Base-by-base conservation (phyloP, 1,140 invertebrate genomes). In the Pectinophora gossypiella region DNA sequence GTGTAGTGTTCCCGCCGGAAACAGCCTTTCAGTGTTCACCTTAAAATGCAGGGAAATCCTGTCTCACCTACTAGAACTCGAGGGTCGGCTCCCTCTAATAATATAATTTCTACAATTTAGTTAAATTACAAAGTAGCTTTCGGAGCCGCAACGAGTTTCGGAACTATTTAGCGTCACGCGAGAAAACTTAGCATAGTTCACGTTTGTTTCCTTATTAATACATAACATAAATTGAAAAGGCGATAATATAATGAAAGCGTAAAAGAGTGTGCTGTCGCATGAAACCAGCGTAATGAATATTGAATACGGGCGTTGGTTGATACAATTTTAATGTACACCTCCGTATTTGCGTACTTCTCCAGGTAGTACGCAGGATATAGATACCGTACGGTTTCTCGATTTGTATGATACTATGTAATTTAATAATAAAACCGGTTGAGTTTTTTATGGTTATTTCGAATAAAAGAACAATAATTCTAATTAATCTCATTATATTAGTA, bases 11-110 rank as follows among this genome's bases (percentile, higher is more conserved):
- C 68, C 65, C 65, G 52, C 51, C 66, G 73, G 73, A 73, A 76
- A 72, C 72, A 66, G 68, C 66, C 70, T 80, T 75, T 75, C 68
- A 69, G 64, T 73, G 67, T 69, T 78, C 64, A 72, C 65, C 67
- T 69, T 23, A 64, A 48, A 62, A 59, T 68, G 56, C 46, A 61
- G 50, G 44, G 52, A 56, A 59, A 61, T 53, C 51, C 49, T 47
- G n/a, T 32, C n/a, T n/a, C n/a, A n/a, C n/a, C n/a, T n/a, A n/a
- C n/a, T n/a, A n/a, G n/a, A n/a, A n/a, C 10, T 23, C 22, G 22
- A 23, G 22, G 4, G 22, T 4, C n/a, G n/a, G 4, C 22, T 5
- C 10, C 4, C 22, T 32, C n/a, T 32, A 32, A 32, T 32, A 32
- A n/a, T n/a, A 32, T 32, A 32, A 32, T 32, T 32, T 32, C 9